Evolutionary conservation across 2,113 vertebrate species (phyloP), one percentile per base, ranked within the genome.

Genomic region (Rhynchomys soricoides): DNA sequence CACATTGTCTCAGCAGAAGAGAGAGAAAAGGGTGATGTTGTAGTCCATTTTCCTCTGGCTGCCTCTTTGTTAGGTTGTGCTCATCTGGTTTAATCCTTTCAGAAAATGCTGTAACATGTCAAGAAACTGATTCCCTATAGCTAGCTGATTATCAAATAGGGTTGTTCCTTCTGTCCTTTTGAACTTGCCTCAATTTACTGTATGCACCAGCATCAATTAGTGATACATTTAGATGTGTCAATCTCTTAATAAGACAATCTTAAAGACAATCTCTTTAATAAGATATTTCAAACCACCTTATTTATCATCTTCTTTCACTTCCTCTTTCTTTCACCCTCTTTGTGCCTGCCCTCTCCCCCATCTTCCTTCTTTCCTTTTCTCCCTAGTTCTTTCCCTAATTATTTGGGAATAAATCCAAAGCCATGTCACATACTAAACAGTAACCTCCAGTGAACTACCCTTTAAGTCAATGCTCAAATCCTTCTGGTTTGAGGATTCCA

Each of bases 271-370:
- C 17, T 6, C 1, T 75, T 55, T 85, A 62, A 50, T 91, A 74
- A 94, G 90, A 90, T 85, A 22, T 82, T 37, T 91, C 43, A 88
- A 59, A 74, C 85, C 66, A 77, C 1, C 1, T 62, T 9, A 66
- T 52, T 52, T 19, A 13, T 64, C 3, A 4, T 64, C 6, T 40
- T 64, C 57, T n/a, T 64, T 16, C 8, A 34, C 13, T 26, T 34
- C 31, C 16, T 78, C 15, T 7, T 2, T 55, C 1, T 73, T 5
- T 31, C 31, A 45, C 40, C 0, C 16, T 13, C 40, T 16, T 1
- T 19, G 7, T 85, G 6, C 5, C 75, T 34, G 9, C 3, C n/a
- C 31, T 1, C 1, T 4, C 2, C 0, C 5, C n/a, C 34, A 59
- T 13, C 17, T 2, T 59, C 4, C n/a, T 15, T 31, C 81, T 8